Base-by-base conservation (phyloP, 2,113 vertebrate species). In the Gymnorhina tibicen region DNA sequence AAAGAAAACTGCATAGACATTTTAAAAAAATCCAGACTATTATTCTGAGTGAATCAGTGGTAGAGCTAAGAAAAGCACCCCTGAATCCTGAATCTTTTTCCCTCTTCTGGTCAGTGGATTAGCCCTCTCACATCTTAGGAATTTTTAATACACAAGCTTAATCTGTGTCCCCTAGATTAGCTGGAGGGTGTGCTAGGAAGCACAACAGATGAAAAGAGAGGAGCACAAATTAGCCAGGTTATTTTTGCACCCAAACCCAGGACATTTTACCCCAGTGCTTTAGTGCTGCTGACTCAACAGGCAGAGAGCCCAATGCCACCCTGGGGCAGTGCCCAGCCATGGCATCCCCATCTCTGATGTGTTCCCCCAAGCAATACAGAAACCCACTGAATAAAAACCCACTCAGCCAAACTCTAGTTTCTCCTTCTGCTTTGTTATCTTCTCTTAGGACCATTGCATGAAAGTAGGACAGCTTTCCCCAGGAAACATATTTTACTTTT, bases 341-440 rank as follows among this genome's bases (percentile, higher is more conserved):
- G 21, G 13, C 42, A 50, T 1, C 75, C 49, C 70, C 67, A 50
- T 9, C 19, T 0, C 66, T 68, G 39, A 18, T 0, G 0, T 17
- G 42, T 6, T 59, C 44, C 69, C 49, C 58, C 74, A 10, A 53
- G 72, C 46, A 77, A 16, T 3, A 50, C 2, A 37, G 59, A 63
- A 70, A 84, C 46, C 8, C 33, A 19, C 24, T 62, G 46, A 47
- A 50, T 12, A 84, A 78, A 77, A 60, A 23, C 28, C 63, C 79
- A 35, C 13, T 30, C 69, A n/a, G 46, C n/a, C 49, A 62, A 75
- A 87, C 21, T 28, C 42, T 14, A 42, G 1, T 33, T 80, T 69
- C 50, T 62, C 3, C 16, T 83, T 35, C 53, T 86, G n/a, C 21
- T 64, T 62, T 82, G 33, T 32, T 44, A 44, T 49, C 46, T 79